Evolutionary conservation across 2,113 vertebrate genomes (phyloP).

Genomic region (Cebus imitator): DNA sequence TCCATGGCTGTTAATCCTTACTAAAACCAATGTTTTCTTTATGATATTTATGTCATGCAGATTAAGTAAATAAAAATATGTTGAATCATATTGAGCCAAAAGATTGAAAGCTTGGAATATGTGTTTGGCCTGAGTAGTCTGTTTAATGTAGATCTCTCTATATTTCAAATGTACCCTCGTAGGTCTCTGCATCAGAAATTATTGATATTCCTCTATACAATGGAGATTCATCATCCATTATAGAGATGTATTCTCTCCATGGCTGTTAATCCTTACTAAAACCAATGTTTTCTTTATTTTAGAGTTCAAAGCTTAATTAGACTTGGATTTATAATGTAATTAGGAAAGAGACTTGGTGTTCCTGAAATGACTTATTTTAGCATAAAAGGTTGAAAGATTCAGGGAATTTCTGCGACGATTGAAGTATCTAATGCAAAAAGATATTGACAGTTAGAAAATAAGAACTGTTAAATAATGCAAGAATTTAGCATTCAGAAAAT

Average conservation of each 20-base stretch:
- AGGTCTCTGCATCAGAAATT: neutral
- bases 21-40: slow-evolving; percentile 47
- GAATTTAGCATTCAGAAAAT: neutral
- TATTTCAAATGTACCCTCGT: too few species aligned
- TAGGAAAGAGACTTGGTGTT: slow-evolving; percentile 48
- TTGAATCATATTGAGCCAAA: too few species aligned
- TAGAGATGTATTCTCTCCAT: slow-evolving; percentile 34
- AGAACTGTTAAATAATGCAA: neutral
- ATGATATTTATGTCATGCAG: neutral
- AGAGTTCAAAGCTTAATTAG: slow-evolving; percentile 58
- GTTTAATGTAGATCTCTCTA: neutral
- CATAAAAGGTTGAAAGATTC: slow-evolving; percentile 43
- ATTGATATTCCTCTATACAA: neutral
- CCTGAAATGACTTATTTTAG: slow-evolving; percentile 56
- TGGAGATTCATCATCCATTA: slow-evolving; percentile 24
- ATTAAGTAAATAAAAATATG: slow-evolving; percentile 4
- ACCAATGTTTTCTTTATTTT: slow-evolving; percentile 48
- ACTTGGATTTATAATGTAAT: slow-evolving; percentile 65
- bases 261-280: slow-evolving; percentile 39
- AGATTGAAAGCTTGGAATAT: too few species aligned
- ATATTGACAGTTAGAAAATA: slow-evolving; percentile 7
- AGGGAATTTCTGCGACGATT: neutral
- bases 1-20: slow-evolving; percentile 36
- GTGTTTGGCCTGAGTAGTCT: too few species aligned
- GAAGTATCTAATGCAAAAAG: slow-evolving; percentile 15